Percentiles rank a stretch among this genome's conserved stretches.
These are phyloP conservation scores for Drosophila bocqueti DNA, from an alignment of 1,140 invertebrate species.

Conservation along the genomic window DNA sequence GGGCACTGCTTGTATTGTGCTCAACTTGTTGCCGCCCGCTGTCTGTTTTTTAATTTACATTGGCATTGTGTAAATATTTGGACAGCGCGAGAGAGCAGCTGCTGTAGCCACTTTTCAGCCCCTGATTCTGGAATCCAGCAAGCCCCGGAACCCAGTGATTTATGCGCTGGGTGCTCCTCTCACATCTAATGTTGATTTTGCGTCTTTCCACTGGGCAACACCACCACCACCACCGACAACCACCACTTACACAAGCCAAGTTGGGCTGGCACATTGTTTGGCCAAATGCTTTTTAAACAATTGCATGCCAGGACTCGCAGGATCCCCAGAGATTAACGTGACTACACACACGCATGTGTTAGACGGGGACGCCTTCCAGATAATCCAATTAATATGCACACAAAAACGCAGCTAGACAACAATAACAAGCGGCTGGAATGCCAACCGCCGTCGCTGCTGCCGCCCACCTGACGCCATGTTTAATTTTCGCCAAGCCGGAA, in stretches of 20 bases:
- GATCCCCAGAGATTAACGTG: conserved; percentile 75
- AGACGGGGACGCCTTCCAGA: conserved; percentile 53
- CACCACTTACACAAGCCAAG: conserved; percentile 2
- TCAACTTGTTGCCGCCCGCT: conserved; percentile 80
- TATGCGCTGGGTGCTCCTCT: conserved; percentile 45
- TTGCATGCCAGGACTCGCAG: conserved; percentile 67
- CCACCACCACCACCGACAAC: conserved; percentile 1
- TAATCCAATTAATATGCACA: conserved; percentile 82
- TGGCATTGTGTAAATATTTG: conserved; percentile 82
- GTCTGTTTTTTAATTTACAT: conserved; percentile 82
- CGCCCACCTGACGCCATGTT: conserved; percentile 45
- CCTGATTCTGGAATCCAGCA: conserved; percentile 3
- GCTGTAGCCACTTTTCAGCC: conserved; percentile 29
- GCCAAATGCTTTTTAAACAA: conserved; percentile 81
- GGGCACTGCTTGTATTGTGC: conserved; percentile 56
- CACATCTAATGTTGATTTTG: conserved; percentile 78
- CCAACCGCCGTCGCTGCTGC: not conserved
- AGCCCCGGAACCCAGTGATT: conserved; percentile 46
- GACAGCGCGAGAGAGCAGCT: conserved; percentile 62
- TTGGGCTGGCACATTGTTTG: conserved; percentile 53
- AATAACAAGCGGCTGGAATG: conserved; percentile 33
- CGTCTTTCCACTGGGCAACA: conserved; percentile 64
- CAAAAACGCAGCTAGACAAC: conserved; percentile 70
- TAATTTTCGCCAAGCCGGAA: conserved; percentile 52
- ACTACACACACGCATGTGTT: conserved; percentile 48